Conservation (phyloP, 2,113 vertebrate genomes). For the Copsychus sechellarum region DNA sequence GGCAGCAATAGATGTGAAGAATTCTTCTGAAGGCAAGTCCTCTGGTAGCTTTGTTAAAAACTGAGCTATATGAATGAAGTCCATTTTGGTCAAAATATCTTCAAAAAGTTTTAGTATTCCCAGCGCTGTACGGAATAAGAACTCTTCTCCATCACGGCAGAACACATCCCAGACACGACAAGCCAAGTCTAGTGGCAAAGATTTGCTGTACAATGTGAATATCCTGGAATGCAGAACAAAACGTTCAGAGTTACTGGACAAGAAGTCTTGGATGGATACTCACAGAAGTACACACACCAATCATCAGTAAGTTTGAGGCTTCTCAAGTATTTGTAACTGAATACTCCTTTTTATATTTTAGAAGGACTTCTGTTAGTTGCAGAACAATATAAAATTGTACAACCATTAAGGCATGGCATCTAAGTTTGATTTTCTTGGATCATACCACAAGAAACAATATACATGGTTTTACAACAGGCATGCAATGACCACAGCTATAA, state of each 20-base stretch:
- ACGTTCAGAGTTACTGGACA: neutral
- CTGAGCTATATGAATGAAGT: slow-evolving; percentile 97
- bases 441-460: neutral
- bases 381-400: neutral
- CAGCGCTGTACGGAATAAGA: slow-evolving; percentile 92
- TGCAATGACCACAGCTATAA: neutral
- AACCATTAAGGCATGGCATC: neutral
- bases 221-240: slow-evolving; percentile 78
- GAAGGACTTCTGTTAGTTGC: neutral
- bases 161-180: slow-evolving; percentile 97
- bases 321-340: neutral
- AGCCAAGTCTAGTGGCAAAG: slow-evolving; percentile 90
- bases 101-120: slow-evolving; percentile 89
- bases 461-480: neutral
- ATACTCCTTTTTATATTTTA: neutral
- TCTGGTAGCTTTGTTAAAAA: slow-evolving; percentile 94
- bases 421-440: neutral
- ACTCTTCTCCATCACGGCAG: slow-evolving; percentile 93
- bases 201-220: slow-evolving; percentile 94
- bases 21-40: slow-evolving; percentile 81
- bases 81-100: slow-evolving; percentile 91
- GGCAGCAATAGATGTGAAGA: slow-evolving; percentile 86
- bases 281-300: neutral
- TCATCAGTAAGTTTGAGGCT: neutral
- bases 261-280: neutral